Percentiles rank a stretch among this genome's conserved stretches.
Evolutionary conservation across 2,797 vertebrate species (phyloP).

Genomic region (Kryptolebias ocellatus): DNA sequence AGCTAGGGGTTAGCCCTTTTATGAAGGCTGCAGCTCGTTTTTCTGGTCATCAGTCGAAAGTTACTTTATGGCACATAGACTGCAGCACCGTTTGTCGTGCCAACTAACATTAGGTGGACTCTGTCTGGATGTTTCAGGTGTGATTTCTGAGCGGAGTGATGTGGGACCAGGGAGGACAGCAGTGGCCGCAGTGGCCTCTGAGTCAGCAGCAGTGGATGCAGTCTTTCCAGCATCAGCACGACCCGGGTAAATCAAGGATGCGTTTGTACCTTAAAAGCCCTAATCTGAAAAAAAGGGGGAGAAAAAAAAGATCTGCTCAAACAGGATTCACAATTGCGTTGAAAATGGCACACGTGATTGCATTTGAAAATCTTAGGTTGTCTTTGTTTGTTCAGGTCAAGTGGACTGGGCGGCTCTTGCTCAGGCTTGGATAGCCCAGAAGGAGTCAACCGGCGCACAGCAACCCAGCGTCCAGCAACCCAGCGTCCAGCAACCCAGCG

Average conservation of each 20-base stretch:
- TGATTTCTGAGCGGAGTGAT: constrained; percentile 76
- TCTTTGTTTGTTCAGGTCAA: constrained; percentile 84
- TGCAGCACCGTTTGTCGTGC: neutral
- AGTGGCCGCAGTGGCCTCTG: constrained; percentile 99
- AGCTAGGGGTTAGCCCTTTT: constrained; percentile 18
- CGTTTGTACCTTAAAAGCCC: neutral
- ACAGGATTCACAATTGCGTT: too few species aligned
- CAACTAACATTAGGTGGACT: neutral
- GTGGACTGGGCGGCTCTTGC: constrained; percentile 99
- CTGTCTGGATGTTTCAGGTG: constrained; percentile 40
- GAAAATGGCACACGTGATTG: neutral
- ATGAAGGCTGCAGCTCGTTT: neutral
- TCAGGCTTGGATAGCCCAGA: constrained; percentile 99
- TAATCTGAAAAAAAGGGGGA: neutral
- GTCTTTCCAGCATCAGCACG: constrained; percentile 98
- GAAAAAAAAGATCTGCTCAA: neutral
- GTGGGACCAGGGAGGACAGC: constrained; percentile 99
- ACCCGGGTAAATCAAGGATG: constrained; percentile 88
- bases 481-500: constrained; percentile 80
- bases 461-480: constrained; percentile 84
- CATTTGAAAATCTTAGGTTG: neutral
- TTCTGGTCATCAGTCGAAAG: neutral
- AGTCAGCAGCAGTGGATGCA: constrained; percentile 99
- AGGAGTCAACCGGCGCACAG: constrained; percentile 91
- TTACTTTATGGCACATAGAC: neutral